Evolutionary conservation across 2,797 vertebrate species (phyloP), one percentile per base, ranked within the genome.

Genomic region (Enteromius anoplus): DNA sequence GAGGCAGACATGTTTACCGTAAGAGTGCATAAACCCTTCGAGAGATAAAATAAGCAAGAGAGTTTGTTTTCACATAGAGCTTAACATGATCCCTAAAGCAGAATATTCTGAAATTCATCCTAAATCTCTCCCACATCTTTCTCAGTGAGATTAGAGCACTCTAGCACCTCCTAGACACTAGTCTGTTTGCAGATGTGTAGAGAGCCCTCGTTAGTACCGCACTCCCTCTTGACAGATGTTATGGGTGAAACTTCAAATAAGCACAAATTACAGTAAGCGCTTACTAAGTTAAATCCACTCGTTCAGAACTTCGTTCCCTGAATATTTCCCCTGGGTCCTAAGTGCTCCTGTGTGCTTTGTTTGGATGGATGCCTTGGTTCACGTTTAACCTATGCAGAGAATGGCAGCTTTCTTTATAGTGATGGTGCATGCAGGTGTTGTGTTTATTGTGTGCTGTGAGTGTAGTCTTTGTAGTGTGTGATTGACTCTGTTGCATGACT

Each of bases 321-420:
- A 40, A 83, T 60, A 80, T 82, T 86, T 86, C 75, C 84, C 80
- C 77, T 78, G 85, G 69, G 79, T 86, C 87, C 87, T 86, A 66
- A 55, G 64, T 85, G 78, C 82, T 82, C 82, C 75, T 42, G 23
- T 66, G 83, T 83, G 58, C 76, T 72, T 51, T 72, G 68, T 73
- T 37, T 81, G 47, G 68, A 64, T 83, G 77, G 49, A 58, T 58
- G 26, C 37, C 23, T 53, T 69, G 49, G 26, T 45, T 70, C 49
- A 34, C 17, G 14, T 75, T 70, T 62, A 37, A 19, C 40, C 11
- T 60, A 15, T 83, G 66, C 71, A 40, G 29, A 62, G 75, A 83
- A 78, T 83, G 65, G 75, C 75, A 40, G 75, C 66, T 78, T 76
- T 71, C 2, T 55, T 17, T 72, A 55, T 37, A 60, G 34, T 37